Percentiles rank a stretch among this genome's conserved stretches.
Evolutionary conservation across 2,888 invertebrate genomes (phyloP).

Genomic region (Catonia carolina): DNA sequence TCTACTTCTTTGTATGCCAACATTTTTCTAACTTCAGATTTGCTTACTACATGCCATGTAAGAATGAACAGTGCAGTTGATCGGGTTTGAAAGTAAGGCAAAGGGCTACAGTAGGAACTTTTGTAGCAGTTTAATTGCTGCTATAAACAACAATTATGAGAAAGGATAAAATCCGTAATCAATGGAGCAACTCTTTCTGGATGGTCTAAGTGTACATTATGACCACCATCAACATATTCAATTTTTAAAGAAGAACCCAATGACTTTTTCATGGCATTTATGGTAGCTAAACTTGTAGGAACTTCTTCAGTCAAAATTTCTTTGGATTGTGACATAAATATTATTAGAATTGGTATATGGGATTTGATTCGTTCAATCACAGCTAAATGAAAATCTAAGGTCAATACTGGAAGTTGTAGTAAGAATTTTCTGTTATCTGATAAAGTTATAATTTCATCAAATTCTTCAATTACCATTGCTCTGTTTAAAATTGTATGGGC

Average conservation of each 20-base stretch:
- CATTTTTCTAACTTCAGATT: too few relatives aligned
- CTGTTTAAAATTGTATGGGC: slow-evolving; percentile 27
- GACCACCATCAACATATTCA: slow-evolving; percentile 29
- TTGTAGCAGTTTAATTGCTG: too few relatives aligned
- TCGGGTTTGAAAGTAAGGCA: too few relatives aligned
- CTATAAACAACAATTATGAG: too few relatives aligned
- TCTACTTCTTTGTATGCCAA: too few relatives aligned
- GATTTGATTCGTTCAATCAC: slow-evolving; percentile 32
- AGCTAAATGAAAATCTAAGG: slow-evolving; percentile 25
- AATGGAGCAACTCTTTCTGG: slow-evolving; percentile 29
- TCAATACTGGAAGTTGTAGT: slow-evolving; percentile 24
- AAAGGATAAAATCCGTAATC: too few relatives aligned
- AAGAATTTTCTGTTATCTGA: slow-evolving; percentile 35
- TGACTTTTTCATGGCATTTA: slow-evolving; percentile 10
- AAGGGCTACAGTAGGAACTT: too few relatives aligned
- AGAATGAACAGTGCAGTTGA: too few relatives aligned
- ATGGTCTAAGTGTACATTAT: slow-evolving; percentile 34
- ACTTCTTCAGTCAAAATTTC: slow-evolving; percentile 20
- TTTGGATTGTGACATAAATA: slow-evolving; percentile 33
- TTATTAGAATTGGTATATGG: slow-evolving; percentile 32
- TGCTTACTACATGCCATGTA: too few relatives aligned
- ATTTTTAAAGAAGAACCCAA: slow-evolving; percentile 24
- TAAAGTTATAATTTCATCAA: slow-evolving; percentile 32
- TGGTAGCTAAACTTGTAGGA: slow-evolving; percentile 16
- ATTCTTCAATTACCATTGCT: slow-evolving; percentile 19